These are phyloP conservation scores for Callorhinus ursinus DNA, from an alignment of 2,113 vertebrate species.

Conservation along the genomic window DNA sequence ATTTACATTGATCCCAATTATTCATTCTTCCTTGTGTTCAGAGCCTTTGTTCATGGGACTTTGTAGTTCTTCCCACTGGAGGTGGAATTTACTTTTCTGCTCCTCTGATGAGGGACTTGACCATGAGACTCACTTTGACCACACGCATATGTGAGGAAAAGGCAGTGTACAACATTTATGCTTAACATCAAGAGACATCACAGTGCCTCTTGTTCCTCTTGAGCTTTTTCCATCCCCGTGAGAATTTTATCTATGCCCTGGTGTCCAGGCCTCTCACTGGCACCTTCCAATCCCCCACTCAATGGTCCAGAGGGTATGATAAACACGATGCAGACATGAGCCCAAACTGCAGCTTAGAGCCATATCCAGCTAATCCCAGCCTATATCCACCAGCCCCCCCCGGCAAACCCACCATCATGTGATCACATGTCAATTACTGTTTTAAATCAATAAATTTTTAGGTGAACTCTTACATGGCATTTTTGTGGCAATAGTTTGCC, in stretches of 20 bases:
- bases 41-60: neutral
- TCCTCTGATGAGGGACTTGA: neutral
- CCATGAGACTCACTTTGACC: neutral
- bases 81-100: neutral
- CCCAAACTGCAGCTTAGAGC: neutral
- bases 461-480: neutral
- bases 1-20: neutral
- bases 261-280: neutral
- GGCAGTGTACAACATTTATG: neutral
- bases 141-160: neutral
- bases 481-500: neutral
- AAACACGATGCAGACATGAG: fast-evolving
- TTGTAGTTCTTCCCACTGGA: neutral
- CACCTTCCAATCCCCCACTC: neutral
- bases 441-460: neutral
- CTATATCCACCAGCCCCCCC: neutral
- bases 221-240: neutral
- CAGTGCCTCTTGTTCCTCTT: neutral
- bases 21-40: neutral
- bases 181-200: no score
- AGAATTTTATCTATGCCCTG: neutral
- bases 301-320: neutral
- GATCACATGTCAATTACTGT: neutral
- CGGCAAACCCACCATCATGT: neutral
- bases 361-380: neutral